Percentiles rank a stretch among this genome's conserved stretches.
phyloP scores from a whole-genome alignment of 2,797 vertebrate genomes.

The Poliocrania exsul region DNA sequence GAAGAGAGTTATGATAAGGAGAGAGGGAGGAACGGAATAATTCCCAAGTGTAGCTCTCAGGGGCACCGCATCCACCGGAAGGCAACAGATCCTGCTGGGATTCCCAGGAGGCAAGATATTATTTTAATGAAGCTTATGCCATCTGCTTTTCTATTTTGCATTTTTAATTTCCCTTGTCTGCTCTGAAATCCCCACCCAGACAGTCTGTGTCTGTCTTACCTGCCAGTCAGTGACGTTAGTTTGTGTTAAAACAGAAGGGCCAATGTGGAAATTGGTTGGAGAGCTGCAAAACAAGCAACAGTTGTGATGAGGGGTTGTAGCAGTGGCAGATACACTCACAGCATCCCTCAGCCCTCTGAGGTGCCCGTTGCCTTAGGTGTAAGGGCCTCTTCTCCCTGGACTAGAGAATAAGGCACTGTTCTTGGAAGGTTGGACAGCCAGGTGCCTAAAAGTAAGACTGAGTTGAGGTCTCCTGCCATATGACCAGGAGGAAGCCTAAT shows the following conservation, averaged over 20 bases:
- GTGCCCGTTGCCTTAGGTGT: background rate
- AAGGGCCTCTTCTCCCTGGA: background rate
- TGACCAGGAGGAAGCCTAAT: background rate
- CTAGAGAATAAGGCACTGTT: background rate
- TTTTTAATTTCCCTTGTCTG: conserved; percentile 18
- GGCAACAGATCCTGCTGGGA: background rate
- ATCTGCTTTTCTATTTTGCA: conserved; percentile 33
- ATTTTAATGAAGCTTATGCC: conserved; percentile 54
- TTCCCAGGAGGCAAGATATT: background rate
- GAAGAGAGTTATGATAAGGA: background rate
- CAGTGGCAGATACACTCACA: background rate
- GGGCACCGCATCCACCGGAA: background rate
- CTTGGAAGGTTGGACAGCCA: background rate
- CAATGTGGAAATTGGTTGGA: background rate
- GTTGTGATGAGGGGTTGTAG: background rate
- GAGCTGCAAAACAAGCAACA: background rate
- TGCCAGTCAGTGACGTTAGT: background rate
- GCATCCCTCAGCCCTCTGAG: background rate
- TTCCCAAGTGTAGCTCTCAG: conserved; percentile 5
- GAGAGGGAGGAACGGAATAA: conserved; percentile 8
- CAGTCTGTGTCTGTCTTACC: background rate
- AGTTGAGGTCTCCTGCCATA: background rate
- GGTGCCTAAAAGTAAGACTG: background rate
- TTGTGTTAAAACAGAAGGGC: background rate
- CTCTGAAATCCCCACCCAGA: background rate